Conservation (phyloP, 2,113 vertebrate genomes). For the Cephalopterus ornatus region DNA sequence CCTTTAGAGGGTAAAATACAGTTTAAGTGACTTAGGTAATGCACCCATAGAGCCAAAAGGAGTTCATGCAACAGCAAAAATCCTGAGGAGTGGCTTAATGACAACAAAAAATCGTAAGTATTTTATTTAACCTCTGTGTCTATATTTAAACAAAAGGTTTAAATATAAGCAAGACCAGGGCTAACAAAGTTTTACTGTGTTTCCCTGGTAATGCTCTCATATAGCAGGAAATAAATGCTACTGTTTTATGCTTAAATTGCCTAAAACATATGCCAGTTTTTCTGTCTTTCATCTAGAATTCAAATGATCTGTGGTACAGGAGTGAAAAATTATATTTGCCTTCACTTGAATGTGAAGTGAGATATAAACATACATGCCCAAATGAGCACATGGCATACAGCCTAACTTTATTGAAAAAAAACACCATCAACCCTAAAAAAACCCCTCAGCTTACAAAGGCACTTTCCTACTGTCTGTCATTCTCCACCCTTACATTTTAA, state of each 20-base stretch:
- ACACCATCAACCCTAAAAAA: background rate
- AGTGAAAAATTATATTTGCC: background rate
- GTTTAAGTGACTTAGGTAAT: background rate
- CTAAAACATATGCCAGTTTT: background rate
- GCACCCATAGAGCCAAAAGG: background rate
- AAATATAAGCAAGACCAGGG: background rate
- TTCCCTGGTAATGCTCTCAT: background rate
- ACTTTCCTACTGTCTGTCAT: background rate
- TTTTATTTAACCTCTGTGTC: background rate
- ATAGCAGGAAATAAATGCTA: background rate
- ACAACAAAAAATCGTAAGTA: background rate
- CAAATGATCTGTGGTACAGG: background rate
- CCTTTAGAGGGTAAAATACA: background rate
- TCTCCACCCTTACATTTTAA: background rate
- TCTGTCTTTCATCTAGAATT: background rate
- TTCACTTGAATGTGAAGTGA: background rate
- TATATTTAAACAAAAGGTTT: background rate
- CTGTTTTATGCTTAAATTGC: background rate
- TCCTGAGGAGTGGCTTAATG: background rate
- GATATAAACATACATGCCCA: background rate
- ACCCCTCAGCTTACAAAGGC: background rate
- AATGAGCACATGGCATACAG: background rate
- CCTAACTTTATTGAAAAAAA: background rate
- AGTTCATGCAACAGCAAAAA: background rate
- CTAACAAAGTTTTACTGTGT: background rate